Evolutionary conservation across 2,797 vertebrate genomes (phyloP), one percentile per base, ranked within the genome.

Genomic region (Alosa sapidissima): DNA sequence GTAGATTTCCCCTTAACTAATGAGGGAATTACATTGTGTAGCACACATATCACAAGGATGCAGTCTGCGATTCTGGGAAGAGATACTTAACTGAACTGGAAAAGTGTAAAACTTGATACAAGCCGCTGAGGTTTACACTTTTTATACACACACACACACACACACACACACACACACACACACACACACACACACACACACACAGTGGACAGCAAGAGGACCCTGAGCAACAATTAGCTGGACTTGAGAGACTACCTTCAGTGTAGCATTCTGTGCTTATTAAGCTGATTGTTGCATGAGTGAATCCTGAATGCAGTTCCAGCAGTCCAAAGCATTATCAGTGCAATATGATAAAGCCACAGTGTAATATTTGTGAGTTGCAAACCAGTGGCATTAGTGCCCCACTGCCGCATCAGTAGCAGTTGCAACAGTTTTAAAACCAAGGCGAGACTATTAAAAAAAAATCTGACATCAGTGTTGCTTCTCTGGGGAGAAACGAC

Each of bases 371-470:
- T 21, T 45, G 68, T 41, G 33, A 33, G 33, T 36, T 72, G 13
- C 68, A 41, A 41, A 72, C 68, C 68, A 14, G 68, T 72, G 65
- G 68, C 68, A 72, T 41, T 14, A 41, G 4, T 72, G 33, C 68
- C 36, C 68, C 33, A 36, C 36, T 72, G 68, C 28, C 28, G 28
- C 68, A 72, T 33, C 68, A 72, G 68, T 72, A 72, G 68, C 68
- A 14, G 68, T 72, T 72, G 33, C 33, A 72, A 72, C 68, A 72
- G 36, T 72, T 72, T 41, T 72, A 72, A 72, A 72, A 83, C 55
- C 48, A 52, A 60, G 24, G 48, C 47, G 48, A 55, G 52, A 47
- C 45, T 55, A 47, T 84, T 82, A 87, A 87, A 75, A 21, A 75
- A 21, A 9, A 33, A 33, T 21, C 49, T 86, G 48, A 49, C 78